These are phyloP conservation scores for Pararge aegeria DNA, from an alignment of 1,140 invertebrate species.

Conservation along the genomic window DNA sequence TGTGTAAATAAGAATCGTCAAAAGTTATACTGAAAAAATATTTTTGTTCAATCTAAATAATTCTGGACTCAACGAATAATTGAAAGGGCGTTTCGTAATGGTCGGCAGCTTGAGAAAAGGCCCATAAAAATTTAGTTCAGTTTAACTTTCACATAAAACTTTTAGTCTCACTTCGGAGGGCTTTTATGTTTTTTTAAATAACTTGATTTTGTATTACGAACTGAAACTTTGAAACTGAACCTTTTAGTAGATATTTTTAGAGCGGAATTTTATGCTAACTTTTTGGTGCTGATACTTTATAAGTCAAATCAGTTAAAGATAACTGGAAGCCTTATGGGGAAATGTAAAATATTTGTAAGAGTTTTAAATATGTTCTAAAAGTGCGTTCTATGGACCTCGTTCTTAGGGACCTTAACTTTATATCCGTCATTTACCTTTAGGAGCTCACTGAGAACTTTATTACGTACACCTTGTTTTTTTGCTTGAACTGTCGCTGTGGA, in stretches of 20 bases:
- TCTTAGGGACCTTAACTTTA: too few species aligned
- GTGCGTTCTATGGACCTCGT: too few species aligned
- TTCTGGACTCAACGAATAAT: not conserved
- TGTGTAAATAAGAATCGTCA: not conserved
- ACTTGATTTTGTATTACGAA: not conserved
- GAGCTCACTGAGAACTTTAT: too few species aligned
- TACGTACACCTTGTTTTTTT: too few species aligned
- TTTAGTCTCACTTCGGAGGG: not conserved
- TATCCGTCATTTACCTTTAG: too few species aligned
- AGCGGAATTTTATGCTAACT: too few species aligned
- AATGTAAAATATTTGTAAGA: too few species aligned
- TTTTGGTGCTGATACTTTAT: too few species aligned
- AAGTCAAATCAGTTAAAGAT: too few species aligned
- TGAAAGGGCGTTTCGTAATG: not conserved
- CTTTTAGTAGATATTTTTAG: not conserved
- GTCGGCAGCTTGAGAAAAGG: not conserved
- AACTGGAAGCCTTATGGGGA: too few species aligned
- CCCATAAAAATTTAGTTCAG: not conserved
- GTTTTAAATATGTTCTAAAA: too few species aligned
- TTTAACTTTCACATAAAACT: conserved; percentile 2
- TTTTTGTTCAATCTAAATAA: not conserved
- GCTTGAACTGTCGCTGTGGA: too few species aligned
- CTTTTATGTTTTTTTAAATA: not conserved
- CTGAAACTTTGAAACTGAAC: not conserved
- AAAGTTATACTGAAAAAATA: not conserved